phyloP scores from a whole-genome alignment of 2,113 vertebrate genomes.

The Laterallus jamaicensis region DNA sequence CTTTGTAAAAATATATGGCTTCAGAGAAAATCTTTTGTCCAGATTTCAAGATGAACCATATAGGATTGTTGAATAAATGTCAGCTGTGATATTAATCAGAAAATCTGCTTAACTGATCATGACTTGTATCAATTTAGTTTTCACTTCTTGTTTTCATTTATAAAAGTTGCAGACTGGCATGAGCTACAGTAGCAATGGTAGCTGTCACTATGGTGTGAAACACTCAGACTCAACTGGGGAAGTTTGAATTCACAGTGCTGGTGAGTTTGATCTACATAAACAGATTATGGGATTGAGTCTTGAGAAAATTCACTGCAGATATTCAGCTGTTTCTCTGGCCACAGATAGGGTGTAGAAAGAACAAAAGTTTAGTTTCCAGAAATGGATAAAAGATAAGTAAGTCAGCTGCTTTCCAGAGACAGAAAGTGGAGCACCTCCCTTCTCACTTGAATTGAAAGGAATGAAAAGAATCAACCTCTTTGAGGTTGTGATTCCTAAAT shows the following conservation, averaged over 20 bases:
- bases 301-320: background rate
- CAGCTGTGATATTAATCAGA: background rate
- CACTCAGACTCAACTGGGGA: background rate
- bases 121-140: background rate
- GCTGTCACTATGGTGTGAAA: background rate
- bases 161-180: background rate
- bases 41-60: background rate
- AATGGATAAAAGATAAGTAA: background rate
- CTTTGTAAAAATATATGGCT: background rate
- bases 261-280: background rate
- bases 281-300: background rate
- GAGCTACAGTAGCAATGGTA: background rate
- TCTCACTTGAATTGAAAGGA: background rate
- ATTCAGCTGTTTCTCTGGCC: background rate
- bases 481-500: background rate
- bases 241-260: background rate
- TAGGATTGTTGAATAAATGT: background rate
- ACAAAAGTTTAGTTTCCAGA: background rate
- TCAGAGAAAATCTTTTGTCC: background rate
- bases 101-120: background rate
- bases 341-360: background rate
- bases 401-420: background rate
- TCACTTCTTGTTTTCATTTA: background rate
- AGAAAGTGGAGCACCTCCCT: background rate
- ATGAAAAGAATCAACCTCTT: background rate